phyloP scores from a whole-genome alignment of 2,113 vertebrate genomes.

The Bubo blakistoni region DNA sequence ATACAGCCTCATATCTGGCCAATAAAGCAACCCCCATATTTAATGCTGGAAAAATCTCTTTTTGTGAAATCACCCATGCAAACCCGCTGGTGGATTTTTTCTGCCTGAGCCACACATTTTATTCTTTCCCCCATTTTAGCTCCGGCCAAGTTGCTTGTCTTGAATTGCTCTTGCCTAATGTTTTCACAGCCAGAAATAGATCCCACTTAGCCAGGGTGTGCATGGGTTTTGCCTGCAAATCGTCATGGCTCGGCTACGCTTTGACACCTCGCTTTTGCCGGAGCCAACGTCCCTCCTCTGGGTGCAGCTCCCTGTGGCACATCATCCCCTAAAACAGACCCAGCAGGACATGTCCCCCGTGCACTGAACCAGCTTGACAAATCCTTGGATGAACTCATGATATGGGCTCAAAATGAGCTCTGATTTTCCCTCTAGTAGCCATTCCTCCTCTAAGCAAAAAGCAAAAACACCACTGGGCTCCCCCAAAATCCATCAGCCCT shows the following conservation, averaged over 20 bases:
- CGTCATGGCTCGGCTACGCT: rapidly evolving
- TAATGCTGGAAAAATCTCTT: background rate
- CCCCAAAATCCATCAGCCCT: background rate
- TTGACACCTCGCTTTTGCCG: rapidly evolving
- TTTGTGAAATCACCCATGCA: background rate
- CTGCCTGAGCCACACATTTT: background rate
- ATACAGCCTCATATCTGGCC: background rate
- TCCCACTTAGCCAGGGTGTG: background rate
- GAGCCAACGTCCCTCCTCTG: background rate
- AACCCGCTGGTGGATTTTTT: background rate
- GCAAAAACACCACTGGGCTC: rapidly evolving
- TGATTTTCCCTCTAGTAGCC: background rate
- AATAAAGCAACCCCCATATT: background rate
- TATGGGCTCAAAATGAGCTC: background rate
- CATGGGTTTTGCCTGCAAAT: background rate
- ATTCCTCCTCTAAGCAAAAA: background rate
- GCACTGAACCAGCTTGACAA: background rate
- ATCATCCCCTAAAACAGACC: background rate
- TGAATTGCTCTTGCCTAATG: background rate
- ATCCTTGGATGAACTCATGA: background rate
- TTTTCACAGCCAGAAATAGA: conserved; percentile 42
- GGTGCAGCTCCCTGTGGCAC: background rate
- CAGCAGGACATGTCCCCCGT: rapidly evolving
- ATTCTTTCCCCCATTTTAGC: background rate
- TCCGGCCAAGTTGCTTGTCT: background rate